Evolutionary conservation across 2,113 vertebrate genomes (phyloP), one percentile per base, ranked within the genome.

Genomic region (Rhizomys pruinosus): DNA sequence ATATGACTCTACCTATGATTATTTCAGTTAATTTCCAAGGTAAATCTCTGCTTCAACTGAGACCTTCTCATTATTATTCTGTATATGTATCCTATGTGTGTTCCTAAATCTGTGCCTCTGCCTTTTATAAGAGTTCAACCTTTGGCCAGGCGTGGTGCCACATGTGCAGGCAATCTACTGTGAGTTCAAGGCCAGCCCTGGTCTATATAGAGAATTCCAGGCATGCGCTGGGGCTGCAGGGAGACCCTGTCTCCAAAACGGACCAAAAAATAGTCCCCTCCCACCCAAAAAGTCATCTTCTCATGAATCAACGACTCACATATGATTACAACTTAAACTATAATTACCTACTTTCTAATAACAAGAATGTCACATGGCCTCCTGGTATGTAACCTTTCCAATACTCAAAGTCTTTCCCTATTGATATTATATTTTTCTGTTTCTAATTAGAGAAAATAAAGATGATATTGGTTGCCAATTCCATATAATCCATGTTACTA

Each of bases 391-490:
- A 57, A 29, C 42, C 81, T 84, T 93, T 84, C 44, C n/a, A n/a
- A n/a, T n/a, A n/a, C n/a, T n/a, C n/a, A n/a, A 47, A 77, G 79
- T n/a, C n/a, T n/a, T n/a, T n/a, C n/a, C n/a, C n/a, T n/a, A n/a
- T 69, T 94, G 57, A 29, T 96, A 92, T 87, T 84, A 91, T 74
- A 55, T 88, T 63, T 93, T 91, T 80, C 76, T 90, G 47, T 87
- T 68, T 78, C 72, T 90, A 81, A 92, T 57, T 23, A 90, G 25
- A 11, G 15, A 93, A 94, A 92, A 82, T 34, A 87, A 93, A 95
- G 78, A 87, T 20, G 59, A 47, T 79, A n/a, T 25, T 94, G 47
- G 72, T 4, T 84, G 39, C 79, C 87, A 95, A 10, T 78, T 80
- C 23, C 3, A 66, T 29, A 84, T 57, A 88, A 16, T 76, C 73